Percentiles rank a stretch among this genome's conserved stretches.
These are phyloP conservation scores for Trichopria drosophilae DNA, from an alignment of 2,888 invertebrate genomes.

Conservation along the genomic window DNA sequence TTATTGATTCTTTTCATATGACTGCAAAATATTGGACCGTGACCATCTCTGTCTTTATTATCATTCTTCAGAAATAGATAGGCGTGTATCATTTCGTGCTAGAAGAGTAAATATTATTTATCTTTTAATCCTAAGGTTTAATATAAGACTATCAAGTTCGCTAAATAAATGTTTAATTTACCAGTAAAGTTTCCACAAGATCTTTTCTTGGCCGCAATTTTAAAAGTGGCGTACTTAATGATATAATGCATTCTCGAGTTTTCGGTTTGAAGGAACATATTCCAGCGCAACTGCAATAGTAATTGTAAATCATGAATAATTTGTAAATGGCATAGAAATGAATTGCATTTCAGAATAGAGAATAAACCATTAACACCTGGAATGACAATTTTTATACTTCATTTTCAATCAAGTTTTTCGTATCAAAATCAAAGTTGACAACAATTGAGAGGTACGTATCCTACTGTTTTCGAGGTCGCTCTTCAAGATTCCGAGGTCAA, in stretches of 20 bases:
- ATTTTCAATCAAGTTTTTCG: too few relatives aligned
- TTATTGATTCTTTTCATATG: constrained; percentile 94
- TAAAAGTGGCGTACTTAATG: constrained; percentile 87
- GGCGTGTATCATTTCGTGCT: constrained; percentile 99
- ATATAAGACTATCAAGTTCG: background rate
- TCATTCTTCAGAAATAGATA: constrained; percentile 86
- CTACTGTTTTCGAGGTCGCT: too few relatives aligned
- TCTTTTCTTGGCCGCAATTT: constrained; percentile 92
- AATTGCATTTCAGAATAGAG: background rate
- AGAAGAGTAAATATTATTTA: constrained; percentile 32
- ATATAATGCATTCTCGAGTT: constrained; percentile 77
- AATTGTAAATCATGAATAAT: background rate
- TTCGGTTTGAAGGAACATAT: constrained; percentile 75
- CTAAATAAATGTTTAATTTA: constrained; percentile 51
- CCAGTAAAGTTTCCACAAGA: constrained; percentile 92
- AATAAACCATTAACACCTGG: too few relatives aligned
- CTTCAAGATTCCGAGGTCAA: too few relatives aligned
- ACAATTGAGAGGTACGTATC: too few relatives aligned
- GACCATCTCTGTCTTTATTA: constrained; percentile 86
- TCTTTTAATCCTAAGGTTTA: constrained; percentile 8
- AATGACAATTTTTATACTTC: too few relatives aligned
- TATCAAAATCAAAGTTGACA: too few relatives aligned
- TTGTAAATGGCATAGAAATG: background rate
- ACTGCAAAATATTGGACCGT: constrained; percentile 90
- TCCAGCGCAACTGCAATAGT: constrained; percentile 65